A percentile compares a stretch with the other conserved stretches of the same genome.
phyloP scores from a whole-genome alignment of 2,797 vertebrate species.

The Bufotes viridis region DNA sequence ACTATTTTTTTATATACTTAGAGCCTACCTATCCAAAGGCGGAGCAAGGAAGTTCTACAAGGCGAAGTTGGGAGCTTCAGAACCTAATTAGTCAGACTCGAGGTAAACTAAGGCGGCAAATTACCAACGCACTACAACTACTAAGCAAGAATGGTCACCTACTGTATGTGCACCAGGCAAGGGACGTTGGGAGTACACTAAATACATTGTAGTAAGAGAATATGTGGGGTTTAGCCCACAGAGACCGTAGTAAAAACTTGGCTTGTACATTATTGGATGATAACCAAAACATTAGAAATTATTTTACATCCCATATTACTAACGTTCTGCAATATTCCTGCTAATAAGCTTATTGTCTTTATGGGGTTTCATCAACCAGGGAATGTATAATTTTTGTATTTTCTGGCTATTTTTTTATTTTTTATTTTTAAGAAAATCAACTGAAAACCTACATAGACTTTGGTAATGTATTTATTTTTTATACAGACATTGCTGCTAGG shows the following conservation, averaged over 20 bases:
- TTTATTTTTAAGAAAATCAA: too few relatives aligned
- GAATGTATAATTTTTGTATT: background rate
- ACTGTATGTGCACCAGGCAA: background rate
- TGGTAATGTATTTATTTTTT: background rate
- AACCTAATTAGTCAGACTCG: conserved; percentile 92
- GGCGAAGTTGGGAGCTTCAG: conserved; percentile 94
- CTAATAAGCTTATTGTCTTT: too few relatives aligned
- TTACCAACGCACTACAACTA: too few relatives aligned
- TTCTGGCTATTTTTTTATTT: background rate
- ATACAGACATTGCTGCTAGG: conserved; percentile 82
- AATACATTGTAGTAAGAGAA: background rate
- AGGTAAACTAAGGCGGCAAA: conserved; percentile 74
- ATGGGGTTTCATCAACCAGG: background rate
- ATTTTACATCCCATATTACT: background rate
- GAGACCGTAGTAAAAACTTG: background rate
- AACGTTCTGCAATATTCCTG: background rate
- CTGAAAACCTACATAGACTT: too few relatives aligned
- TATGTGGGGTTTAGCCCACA: background rate
- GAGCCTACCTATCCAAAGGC: conserved; percentile 92
- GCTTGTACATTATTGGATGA: background rate
- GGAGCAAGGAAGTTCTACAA: conserved; percentile 79
- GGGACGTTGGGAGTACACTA: background rate
- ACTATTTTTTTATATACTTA: conserved; percentile 63
- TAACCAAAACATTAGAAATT: background rate
- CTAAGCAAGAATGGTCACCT: background rate